A percentile compares a stretch with the other conserved stretches of the same genome.
These are phyloP conservation scores for Microplitis manilae DNA, from an alignment of 2,888 invertebrate genomes.

Conservation along the genomic window DNA sequence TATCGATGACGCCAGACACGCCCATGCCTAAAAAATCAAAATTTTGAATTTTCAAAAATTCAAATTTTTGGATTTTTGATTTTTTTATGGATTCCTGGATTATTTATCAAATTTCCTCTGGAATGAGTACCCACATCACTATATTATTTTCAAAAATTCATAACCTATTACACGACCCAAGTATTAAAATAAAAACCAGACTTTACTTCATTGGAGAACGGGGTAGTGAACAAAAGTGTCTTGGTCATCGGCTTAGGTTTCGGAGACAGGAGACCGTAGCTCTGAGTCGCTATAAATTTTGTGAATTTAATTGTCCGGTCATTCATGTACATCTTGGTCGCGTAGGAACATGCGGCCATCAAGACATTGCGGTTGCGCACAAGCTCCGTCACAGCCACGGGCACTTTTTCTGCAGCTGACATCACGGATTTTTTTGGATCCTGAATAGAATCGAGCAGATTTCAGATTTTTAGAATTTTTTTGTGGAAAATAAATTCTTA, in stretches of 20 bases:
- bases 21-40: slow-evolving; percentile 82
- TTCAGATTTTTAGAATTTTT: neutral
- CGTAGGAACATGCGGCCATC: slow-evolving; percentile 77
- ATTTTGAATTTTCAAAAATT: neutral
- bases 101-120: neutral
- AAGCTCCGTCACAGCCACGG: slow-evolving; percentile 72
- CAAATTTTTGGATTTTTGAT: neutral
- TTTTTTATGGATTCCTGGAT: neutral
- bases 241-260: slow-evolving; percentile 86
- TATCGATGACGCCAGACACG: slow-evolving; percentile 82
- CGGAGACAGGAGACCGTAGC: slow-evolving; percentile 85
- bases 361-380: slow-evolving; percentile 73
- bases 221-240: slow-evolving; percentile 87
- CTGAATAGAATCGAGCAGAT: neutral
- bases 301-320: slow-evolving; percentile 82
- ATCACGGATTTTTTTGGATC: slow-evolving; percentile 47
- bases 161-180: too few species aligned
- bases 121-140: neutral
- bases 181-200: neutral
- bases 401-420: slow-evolving; percentile 63
- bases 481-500: neutral
- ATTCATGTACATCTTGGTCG: slow-evolving; percentile 73
- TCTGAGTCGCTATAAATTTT: slow-evolving; percentile 82
- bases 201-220: slow-evolving; percentile 76
- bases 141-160: too few species aligned